Evolutionary conservation across 2,888 invertebrate species (phyloP), one percentile per base, ranked within the genome.

Genomic region (Cylloceria caligata): DNA sequence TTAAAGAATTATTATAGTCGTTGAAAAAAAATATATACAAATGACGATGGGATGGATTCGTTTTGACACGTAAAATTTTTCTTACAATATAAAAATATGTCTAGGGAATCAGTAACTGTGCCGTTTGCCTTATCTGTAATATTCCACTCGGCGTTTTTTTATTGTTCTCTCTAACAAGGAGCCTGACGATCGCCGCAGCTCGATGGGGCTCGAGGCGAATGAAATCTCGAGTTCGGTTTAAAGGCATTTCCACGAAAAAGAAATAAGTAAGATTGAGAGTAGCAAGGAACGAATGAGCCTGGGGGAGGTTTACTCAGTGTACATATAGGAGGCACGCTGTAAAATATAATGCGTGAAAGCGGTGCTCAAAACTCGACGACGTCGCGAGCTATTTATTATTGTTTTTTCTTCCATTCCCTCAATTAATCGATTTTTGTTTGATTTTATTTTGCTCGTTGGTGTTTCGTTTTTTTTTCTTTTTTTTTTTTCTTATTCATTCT

Each of bases 321-420:
- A 73, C 57, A 65, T 67, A 62, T 36, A 60, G 64, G 64, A 64
- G 45, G 45, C 67, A 68, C 68, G 82, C 78, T 71, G 30, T 27
- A 16, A 45, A 42, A 34, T 21, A 42, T 45, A 49, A 45, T 64
- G 81, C 68, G 77, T 69, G 47, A 71, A 57, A 24, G 64, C 73
- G 76, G 79, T 83, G 83, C 80, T 80, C 83, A 73, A 73, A 79
- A 79, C 83, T 80, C 76, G 68, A 69, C 72, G 65, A 80, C 67
- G 67, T 72, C 80, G 80, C 76, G 78, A 69, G 71, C 73, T 47
- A 68, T 62, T 68, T 81, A 55, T 62, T 62, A 42, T 72, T 60
- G 21, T 30, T 62, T 69, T 75, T 57, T 55, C n/a, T 34, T 74
- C 55, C 24, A 64, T 52, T 65, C 52, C 24, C 34, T 34, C 57